These are phyloP conservation scores for Trichopria drosophilae DNA, from an alignment of 2,888 invertebrate genomes.

Conservation along the genomic window DNA sequence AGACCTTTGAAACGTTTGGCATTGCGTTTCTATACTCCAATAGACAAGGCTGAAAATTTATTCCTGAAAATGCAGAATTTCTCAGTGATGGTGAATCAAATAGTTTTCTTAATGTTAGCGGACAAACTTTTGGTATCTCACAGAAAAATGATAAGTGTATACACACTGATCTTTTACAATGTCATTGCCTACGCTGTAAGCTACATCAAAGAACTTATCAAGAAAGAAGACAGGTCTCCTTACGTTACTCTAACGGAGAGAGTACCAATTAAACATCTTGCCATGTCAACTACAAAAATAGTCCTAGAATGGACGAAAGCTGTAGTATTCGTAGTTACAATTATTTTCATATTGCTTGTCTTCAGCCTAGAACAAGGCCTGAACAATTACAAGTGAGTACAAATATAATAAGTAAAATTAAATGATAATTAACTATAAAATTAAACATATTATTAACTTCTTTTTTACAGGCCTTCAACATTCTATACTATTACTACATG, in stretches of 20 bases:
- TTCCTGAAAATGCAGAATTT: conserved; percentile 73
- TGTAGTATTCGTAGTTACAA: conserved; percentile 76
- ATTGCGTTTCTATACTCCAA: conserved; percentile 62
- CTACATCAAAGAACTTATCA: conserved; percentile 73
- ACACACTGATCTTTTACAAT: conserved; percentile 81
- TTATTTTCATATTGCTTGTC: conserved; percentile 75
- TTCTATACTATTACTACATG: conserved; percentile 70
- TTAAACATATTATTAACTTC: neutral
- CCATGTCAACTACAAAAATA: conserved; percentile 80
- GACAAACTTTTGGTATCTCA: conserved; percentile 66
- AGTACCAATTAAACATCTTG: conserved; percentile 74
- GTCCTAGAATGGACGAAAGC: conserved; percentile 83
- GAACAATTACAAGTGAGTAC: conserved; percentile 66
- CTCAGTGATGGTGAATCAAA: conserved; percentile 71
- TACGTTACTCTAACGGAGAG: conserved; percentile 74
- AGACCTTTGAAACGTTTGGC: conserved; percentile 41
- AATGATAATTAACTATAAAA: no score
- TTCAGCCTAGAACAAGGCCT: conserved; percentile 74
- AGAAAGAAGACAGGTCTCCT: conserved; percentile 77
- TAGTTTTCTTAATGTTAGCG: conserved; percentile 74
- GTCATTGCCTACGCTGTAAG: conserved; percentile 77
- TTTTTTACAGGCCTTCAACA: conserved; percentile 62
- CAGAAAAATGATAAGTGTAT: conserved; percentile 68
- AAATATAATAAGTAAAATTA: no score
- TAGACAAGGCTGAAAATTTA: conserved; percentile 68